Evolutionary conservation across 2,113 vertebrate species (phyloP).

Genomic region (Isurus oxyrinchus): DNA sequence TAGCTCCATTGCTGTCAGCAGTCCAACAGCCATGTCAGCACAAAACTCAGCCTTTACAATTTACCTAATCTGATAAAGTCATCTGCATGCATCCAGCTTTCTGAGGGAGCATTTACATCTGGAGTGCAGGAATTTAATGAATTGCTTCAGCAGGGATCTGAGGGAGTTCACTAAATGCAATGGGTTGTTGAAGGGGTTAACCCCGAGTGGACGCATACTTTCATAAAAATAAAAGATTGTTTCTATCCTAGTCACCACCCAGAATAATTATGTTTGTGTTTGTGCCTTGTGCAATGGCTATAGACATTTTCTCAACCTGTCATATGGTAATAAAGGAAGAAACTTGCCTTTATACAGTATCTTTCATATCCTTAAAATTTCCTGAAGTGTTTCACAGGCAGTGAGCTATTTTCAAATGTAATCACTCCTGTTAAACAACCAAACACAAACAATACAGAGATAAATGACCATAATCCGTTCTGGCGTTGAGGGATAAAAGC

Average conservation of each 20-base stretch:
- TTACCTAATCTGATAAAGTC: neutral
- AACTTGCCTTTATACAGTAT: neutral
- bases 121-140: neutral
- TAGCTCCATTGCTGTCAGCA: neutral
- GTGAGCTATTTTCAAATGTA: neutral
- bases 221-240: too few species aligned
- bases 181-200: neutral
- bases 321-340: neutral
- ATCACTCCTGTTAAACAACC: neutral
- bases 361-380: neutral
- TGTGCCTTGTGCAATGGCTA: neutral
- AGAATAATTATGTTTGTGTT: neutral
- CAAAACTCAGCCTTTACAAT: neutral
- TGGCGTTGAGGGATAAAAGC: neutral
- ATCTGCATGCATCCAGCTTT: neutral
- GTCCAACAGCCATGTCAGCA: neutral
- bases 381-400: neutral
- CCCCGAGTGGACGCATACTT: neutral
- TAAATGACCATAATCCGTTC: neutral
- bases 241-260: neutral
- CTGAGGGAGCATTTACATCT: neutral
- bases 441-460: neutral
- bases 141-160: neutral
- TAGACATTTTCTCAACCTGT: neutral
- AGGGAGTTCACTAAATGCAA: neutral